Conservation (phyloP, 2,888 invertebrate genomes). For the Xanthostigma xanthostigma region DNA sequence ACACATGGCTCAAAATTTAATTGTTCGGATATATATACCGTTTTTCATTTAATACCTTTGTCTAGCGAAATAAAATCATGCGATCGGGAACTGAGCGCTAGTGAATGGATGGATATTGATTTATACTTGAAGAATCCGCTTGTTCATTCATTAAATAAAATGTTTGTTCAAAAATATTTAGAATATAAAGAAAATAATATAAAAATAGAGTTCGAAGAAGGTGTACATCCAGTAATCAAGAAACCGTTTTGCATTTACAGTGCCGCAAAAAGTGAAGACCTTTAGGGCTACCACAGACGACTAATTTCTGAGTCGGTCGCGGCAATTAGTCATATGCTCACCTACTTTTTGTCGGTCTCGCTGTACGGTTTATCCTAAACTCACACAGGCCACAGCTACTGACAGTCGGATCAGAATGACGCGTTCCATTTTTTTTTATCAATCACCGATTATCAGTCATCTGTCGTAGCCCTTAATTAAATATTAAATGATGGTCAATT, state of each 20-base stretch:
- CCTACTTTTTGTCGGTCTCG: too few relatives aligned
- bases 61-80: constrained; percentile 49
- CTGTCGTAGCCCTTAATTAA: too few relatives aligned
- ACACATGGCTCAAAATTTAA: constrained; percentile 58
- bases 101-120: constrained; percentile 68
- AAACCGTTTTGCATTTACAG: constrained; percentile 28
- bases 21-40: constrained; percentile 77
- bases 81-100: constrained; percentile 60
- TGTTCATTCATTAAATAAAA: constrained; percentile 55
- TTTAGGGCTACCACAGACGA: too few relatives aligned
- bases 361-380: too few relatives aligned
- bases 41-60: constrained; percentile 54
- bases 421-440: too few relatives aligned
- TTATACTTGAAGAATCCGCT: constrained; percentile 56
- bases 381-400: too few relatives aligned
- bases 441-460: too few relatives aligned
- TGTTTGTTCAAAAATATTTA: constrained; percentile 48
- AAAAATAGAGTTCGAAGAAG: constrained; percentile 40
- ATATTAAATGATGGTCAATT: too few relatives aligned
- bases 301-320: too few relatives aligned
- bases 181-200: constrained; percentile 46
- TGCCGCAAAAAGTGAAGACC: neutral
- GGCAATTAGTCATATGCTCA: too few relatives aligned
- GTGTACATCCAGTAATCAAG: constrained; percentile 30
- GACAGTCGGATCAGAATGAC: too few relatives aligned